These are phyloP conservation scores for Chloroclystis v-ata DNA, from an alignment of 2,888 invertebrate species.

Conservation along the genomic window DNA sequence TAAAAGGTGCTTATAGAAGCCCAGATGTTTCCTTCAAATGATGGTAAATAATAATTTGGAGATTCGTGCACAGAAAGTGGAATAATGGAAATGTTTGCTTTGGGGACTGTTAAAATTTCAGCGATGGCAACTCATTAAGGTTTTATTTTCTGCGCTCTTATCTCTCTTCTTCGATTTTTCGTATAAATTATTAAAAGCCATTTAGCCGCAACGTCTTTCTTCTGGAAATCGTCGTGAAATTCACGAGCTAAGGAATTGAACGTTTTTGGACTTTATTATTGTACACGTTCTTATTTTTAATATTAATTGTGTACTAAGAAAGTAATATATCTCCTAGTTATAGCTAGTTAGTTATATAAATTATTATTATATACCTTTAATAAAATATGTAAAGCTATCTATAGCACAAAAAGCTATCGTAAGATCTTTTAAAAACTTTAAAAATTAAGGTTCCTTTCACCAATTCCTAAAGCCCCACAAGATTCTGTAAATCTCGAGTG, in stretches of 20 bases:
- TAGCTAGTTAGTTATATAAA: too few species aligned
- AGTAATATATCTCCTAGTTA: too few species aligned
- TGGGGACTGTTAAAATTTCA: constrained; percentile 8
- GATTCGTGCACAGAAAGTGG: neutral
- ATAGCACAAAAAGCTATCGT: too few species aligned
- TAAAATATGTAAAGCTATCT: too few species aligned
- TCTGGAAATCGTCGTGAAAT: too few species aligned
- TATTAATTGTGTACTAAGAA: too few species aligned
- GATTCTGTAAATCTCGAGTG: constrained; percentile 12
- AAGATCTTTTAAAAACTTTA: too few species aligned
- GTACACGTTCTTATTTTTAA: too few species aligned
- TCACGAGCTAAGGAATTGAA: too few species aligned
- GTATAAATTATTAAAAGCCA: constrained; percentile 49
- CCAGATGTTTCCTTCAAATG: neutral
- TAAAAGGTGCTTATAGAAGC: neutral
- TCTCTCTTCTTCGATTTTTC: constrained; percentile 41
- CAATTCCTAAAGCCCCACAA: constrained; percentile 1
- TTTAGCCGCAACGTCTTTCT: constrained; percentile 40
- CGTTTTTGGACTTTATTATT: too few species aligned
- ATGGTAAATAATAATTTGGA: neutral
- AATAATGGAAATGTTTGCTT: neutral
- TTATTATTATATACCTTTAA: too few species aligned
- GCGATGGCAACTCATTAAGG: constrained; percentile 15
- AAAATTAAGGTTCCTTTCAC: neutral
- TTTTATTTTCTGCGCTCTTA: constrained; percentile 8